phyloP scores from a whole-genome alignment of 2,888 invertebrate species.

The Fragum fragum region DNA sequence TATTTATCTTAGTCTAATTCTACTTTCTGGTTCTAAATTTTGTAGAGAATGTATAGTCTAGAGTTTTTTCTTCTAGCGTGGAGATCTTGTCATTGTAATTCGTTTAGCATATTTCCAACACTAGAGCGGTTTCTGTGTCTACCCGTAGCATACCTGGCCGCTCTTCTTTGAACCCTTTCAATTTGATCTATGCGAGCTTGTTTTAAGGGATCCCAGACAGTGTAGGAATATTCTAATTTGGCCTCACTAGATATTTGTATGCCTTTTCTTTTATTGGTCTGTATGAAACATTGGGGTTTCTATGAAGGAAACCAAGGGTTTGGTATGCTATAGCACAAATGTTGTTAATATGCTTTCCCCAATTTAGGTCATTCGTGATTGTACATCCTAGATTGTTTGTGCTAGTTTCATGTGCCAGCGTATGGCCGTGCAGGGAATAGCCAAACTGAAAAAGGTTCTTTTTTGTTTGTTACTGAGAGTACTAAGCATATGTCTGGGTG shows the following conservation, averaged over 20 bases:
- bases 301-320: constrained; percentile 30
- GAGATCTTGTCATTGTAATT: constrained; percentile 6
- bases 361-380: constrained; percentile 35
- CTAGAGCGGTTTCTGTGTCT: constrained; percentile 32
- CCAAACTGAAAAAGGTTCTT: constrained; percentile 1
- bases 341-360: constrained; percentile 25
- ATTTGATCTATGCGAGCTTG: constrained; percentile 28
- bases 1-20: too few species aligned
- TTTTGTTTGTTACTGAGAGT: constrained; percentile 35
- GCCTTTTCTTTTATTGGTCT: too few species aligned
- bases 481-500: constrained; percentile 51
- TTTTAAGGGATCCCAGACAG: not conserved
- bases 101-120: constrained; percentile 28
- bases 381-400: constrained; percentile 45
- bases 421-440: constrained; percentile 41
- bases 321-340: constrained; percentile 20
- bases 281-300: constrained; percentile 28
- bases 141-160: constrained; percentile 27
- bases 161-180: constrained; percentile 39
- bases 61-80: not conserved
- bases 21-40: constrained; percentile 1
- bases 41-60: not conserved
- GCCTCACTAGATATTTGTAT: constrained; percentile 30
- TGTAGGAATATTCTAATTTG: constrained; percentile 19
- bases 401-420: constrained; percentile 8